Conservation (phyloP, 2,888 invertebrate species). For the Trachelus tabidus region DNA sequence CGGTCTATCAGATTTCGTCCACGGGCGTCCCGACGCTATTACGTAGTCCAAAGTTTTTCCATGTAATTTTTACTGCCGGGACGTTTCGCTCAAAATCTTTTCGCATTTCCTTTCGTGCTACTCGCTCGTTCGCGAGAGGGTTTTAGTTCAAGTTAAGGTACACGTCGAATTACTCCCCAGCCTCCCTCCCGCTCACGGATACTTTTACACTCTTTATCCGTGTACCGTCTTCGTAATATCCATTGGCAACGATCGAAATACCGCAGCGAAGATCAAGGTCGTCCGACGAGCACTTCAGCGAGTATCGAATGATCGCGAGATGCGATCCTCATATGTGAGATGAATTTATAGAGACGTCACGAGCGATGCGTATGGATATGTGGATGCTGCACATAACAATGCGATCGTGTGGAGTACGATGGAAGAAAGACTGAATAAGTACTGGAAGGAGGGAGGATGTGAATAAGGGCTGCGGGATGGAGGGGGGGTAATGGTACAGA, state of each 20-base stretch:
- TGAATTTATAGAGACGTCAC: not conserved
- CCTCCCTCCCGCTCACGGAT: not conserved
- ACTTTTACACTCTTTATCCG: not conserved
- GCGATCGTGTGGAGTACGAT: not conserved
- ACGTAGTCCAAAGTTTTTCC: conserved; percentile 33
- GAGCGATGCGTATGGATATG: not conserved
- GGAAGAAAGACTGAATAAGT: not conserved
- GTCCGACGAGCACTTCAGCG: not conserved
- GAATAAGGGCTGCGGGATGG: conserved; percentile 4
- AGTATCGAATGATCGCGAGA: not conserved
- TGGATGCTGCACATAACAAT: not conserved
- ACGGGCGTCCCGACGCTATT: conserved; percentile 29
- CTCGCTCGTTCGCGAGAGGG: conserved; percentile 18
- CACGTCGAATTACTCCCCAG: not conserved
- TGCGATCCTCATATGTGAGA: not conserved
- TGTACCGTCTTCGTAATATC: not conserved
- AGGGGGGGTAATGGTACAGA: conserved; percentile 4
- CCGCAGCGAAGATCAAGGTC: not conserved
- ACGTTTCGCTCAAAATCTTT: conserved; percentile 26
- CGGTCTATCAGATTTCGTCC: conserved; percentile 14
- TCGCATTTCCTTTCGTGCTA: not conserved
- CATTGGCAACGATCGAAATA: not conserved
- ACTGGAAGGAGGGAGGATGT: conserved; percentile 8
- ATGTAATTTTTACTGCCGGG: conserved; percentile 46
- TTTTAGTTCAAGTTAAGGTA: not conserved